Conservation (phyloP, 2,888 invertebrate genomes). For the Ophion ventricosus region DNA sequence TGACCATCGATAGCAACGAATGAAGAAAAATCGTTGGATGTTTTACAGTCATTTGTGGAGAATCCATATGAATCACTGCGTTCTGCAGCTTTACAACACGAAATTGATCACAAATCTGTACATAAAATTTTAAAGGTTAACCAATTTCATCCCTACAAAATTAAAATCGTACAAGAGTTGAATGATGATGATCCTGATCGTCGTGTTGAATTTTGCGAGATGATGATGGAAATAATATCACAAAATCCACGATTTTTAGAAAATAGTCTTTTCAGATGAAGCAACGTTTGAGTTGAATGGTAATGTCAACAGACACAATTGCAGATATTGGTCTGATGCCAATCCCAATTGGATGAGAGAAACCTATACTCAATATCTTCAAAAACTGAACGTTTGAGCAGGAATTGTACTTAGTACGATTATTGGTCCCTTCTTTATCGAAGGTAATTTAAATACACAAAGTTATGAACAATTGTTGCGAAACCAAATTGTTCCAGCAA, state of each 20-base stretch:
- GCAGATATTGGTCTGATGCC: constrained; percentile 42
- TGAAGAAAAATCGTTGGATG: too few species aligned
- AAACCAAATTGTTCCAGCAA: background rate
- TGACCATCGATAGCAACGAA: too few species aligned
- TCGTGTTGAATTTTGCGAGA: too few species aligned
- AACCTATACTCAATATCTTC: constrained; percentile 43
- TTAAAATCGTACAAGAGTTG: too few species aligned
- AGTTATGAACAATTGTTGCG: background rate
- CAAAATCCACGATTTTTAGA: background rate
- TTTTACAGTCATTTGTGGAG: too few species aligned
- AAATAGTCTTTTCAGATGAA: constrained; percentile 49
- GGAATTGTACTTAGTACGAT: constrained; percentile 1
- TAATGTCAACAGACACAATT: constrained; percentile 46
- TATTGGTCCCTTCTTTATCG: constrained; percentile 23
- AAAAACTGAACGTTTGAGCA: constrained; percentile 38
- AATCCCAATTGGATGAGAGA: constrained; percentile 35
- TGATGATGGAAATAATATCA: background rate
- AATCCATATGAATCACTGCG: too few species aligned
- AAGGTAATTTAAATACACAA: background rate
- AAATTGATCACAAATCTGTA: too few species aligned
- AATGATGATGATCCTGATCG: too few species aligned
- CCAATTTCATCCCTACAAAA: too few species aligned
- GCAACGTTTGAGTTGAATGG: constrained; percentile 39
- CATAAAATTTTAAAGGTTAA: too few species aligned
- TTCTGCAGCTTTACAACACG: too few species aligned